A percentile compares a stretch with the other conserved stretches of the same genome.
phyloP scores from a whole-genome alignment of 2,888 invertebrate genomes.

The Cryptus viduatorius region DNA sequence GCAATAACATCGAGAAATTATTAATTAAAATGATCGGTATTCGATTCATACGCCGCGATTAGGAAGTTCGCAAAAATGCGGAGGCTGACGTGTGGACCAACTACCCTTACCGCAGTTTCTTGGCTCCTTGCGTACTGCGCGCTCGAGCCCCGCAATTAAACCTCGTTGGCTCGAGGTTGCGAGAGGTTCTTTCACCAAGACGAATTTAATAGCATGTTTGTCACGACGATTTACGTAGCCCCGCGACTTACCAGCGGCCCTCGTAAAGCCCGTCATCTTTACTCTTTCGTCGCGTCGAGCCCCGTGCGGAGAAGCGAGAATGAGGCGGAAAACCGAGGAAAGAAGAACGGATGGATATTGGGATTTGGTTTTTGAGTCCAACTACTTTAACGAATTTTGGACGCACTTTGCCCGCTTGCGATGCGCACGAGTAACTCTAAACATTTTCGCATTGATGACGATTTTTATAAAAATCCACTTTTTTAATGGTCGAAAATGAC shows the following conservation, averaged over 20 bases:
- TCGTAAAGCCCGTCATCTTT: conserved; percentile 50
- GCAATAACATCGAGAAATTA: not conserved
- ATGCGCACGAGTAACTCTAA: conserved; percentile 11
- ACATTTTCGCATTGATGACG: too few species aligned
- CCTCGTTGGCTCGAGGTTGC: conserved; percentile 21
- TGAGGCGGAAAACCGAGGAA: conserved; percentile 13
- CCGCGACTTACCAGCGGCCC: conserved; percentile 20
- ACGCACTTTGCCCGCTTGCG: not conserved
- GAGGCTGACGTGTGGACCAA: not conserved
- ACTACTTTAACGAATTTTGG: too few species aligned
- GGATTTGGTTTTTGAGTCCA: conserved; percentile 21
- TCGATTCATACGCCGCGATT: not conserved
- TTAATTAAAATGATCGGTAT: not conserved
- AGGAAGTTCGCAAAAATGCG: not conserved
- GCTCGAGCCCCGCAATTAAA: conserved; percentile 50
- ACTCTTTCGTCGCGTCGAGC: not conserved
- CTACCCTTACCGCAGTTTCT: conserved; percentile 4
- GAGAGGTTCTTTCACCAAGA: conserved; percentile 1
- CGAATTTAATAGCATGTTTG: conserved; percentile 57
- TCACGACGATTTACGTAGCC: conserved; percentile 57
- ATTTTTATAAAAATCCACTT: too few species aligned
- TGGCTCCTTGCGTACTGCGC: conserved; percentile 25
- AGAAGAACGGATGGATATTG: conserved; percentile 36
- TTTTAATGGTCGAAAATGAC: too few species aligned
- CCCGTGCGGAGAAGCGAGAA: not conserved